Percentiles rank a stretch among this genome's conserved stretches.
Conservation (phyloP, 2,797 vertebrate species). For the Enteromius unitaeniatus region DNA sequence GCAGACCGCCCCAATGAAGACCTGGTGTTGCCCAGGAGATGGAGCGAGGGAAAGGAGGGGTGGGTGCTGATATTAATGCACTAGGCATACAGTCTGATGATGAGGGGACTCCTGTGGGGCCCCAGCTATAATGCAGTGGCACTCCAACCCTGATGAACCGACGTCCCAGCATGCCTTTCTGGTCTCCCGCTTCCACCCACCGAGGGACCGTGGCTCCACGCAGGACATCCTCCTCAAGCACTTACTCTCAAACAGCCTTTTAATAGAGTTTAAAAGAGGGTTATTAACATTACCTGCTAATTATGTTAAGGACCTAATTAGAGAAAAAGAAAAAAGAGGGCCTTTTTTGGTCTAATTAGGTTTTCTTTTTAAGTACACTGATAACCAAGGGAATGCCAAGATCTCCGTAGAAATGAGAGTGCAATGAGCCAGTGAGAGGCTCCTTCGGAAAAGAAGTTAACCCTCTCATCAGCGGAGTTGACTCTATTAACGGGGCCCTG, state of each 20-base stretch:
- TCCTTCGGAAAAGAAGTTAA: constrained; percentile 83
- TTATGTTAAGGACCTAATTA: constrained; percentile 99
- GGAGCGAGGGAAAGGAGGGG: background rate
- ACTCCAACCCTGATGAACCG: constrained; percentile 75
- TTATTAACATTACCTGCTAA: constrained; percentile 98
- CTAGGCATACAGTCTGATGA: constrained; percentile 56
- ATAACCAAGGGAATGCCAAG: constrained; percentile 85
- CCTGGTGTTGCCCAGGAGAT: constrained; percentile 50
- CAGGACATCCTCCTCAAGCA: constrained; percentile 76
- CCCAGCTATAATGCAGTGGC: constrained; percentile 70
- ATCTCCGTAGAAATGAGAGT: constrained; percentile 84
- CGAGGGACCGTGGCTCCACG: constrained; percentile 70
- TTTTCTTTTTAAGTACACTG: constrained; percentile 85
- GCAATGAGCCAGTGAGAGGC: constrained; percentile 83
- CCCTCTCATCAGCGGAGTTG: constrained; percentile 79
- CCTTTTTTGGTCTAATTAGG: constrained; percentile 83
- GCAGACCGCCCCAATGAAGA: constrained; percentile 47
- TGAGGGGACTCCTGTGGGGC: constrained; percentile 68
- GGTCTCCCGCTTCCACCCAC: constrained; percentile 67
- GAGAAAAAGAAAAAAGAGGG: constrained; percentile 75
- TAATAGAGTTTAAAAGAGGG: constrained; percentile 91
- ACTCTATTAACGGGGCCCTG: constrained; percentile 80
- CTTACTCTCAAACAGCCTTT: constrained; percentile 83
- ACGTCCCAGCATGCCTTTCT: constrained; percentile 69
- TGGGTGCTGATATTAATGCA: constrained; percentile 58